Percentiles rank a stretch among this genome's conserved stretches.
phyloP scores from a whole-genome alignment of 2,888 invertebrate species.

The Quadroppia sp. region DNA sequence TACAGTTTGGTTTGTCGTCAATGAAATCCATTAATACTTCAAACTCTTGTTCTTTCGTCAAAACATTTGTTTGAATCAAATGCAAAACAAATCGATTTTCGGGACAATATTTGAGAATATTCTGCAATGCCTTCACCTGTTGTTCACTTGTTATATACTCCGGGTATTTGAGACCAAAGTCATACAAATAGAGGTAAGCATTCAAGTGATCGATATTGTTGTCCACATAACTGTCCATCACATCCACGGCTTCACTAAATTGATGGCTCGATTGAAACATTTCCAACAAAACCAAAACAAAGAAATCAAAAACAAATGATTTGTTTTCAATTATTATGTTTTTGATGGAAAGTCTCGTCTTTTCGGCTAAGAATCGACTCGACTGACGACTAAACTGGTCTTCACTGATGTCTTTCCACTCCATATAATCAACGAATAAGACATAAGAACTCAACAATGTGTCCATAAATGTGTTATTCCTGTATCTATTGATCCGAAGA shows the following conservation, averaged over 20 bases:
- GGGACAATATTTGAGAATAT: not conserved
- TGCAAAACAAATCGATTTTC: not conserved
- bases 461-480: not conserved
- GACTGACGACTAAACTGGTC: not conserved
- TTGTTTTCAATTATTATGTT: constrained; percentile 15
- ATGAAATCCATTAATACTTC: not conserved
- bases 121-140: not conserved
- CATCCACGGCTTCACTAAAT: not conserved
- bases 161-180: constrained; percentile 27
- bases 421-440: constrained; percentile 6
- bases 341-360: not conserved
- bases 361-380: not conserved
- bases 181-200: constrained; percentile 16
- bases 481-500: not conserved
- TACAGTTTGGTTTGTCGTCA: not conserved
- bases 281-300: not conserved
- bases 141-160: not conserved
- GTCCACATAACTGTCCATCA: not conserved
- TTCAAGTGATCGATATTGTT: constrained; percentile 8
- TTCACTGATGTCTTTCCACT: not conserved
- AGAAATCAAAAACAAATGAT: not conserved
- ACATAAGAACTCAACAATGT: not conserved
- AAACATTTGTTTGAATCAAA: not conserved
- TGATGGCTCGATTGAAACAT: constrained; percentile 13
- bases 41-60: not conserved